Base-by-base conservation (phyloP, 2,113 vertebrate genomes). In the Pantherophis guttatus region DNA sequence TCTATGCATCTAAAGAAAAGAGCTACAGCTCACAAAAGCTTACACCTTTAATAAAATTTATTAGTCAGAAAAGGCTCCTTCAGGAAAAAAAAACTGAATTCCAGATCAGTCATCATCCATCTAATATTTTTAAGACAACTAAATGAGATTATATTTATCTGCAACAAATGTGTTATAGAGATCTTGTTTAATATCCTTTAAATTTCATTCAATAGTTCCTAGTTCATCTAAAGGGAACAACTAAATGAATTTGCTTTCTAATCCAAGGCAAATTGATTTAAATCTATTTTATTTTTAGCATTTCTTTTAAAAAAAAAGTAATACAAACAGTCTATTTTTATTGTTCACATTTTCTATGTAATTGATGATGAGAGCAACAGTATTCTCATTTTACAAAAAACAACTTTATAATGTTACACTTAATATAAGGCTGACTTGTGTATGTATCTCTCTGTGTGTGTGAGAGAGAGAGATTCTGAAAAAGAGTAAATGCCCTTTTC, bases 61-160 rank as follows among this genome's bases (percentile, higher is more conserved):
- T 81, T 81, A 21, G 33, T 81, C 17, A 39, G 75, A 21, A 81
- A 81, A 81, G 33, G 33, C 7, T 21, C 33, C 70, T 81, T 81
- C 15, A 39, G 44, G 6, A 39, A 19, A 33, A 33, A 33, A 21
- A 21, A 19, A 15, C 39, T 93, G 75, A 89, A 54, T 93, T 89
- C 86, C 92, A 93, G 33, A 93, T 93, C 92, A 90, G 86, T 93
- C 15, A 87, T 86, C 48, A 54, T 54, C 92, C 88, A 54, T 90
- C 53, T 93, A 62, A 33, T 93, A 54, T 53, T 86, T 89, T 93
- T 86, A 29, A 44, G 39, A 90, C 8, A 62, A 57, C 57, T 48
- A 90, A 86, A 90, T 90, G 88, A 86, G 81, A 93, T 86, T 86
- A 86, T 89, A 62, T 86, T 33, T 93, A 89, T 57, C 55, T 90